Percentiles rank a stretch among this genome's conserved stretches.
These are phyloP conservation scores for Danionella cerebrum DNA, from an alignment of 2,113 vertebrate genomes.

Conservation along the genomic window DNA sequence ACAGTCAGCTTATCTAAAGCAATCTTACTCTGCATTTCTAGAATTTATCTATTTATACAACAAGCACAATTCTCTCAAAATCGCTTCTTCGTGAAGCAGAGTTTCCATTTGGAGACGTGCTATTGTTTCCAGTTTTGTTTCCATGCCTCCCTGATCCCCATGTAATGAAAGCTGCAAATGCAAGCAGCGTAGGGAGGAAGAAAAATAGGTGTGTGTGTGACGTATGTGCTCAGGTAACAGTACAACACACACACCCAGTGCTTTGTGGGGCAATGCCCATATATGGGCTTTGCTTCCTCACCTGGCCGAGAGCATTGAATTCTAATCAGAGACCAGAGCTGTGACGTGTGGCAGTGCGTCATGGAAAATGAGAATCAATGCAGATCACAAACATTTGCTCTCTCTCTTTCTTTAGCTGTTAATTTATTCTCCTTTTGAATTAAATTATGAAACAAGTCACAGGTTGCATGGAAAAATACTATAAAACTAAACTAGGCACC, in stretches of 20 bases:
- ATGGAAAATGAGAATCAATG: conserved; percentile 65
- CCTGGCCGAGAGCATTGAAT: conserved; percentile 57
- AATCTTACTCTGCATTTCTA: conserved; percentile 22
- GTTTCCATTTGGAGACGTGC: conserved; percentile 1
- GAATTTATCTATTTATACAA: conserved; percentile 53
- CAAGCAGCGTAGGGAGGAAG: conserved; percentile 4
- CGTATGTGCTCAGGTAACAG: conserved; percentile 40
- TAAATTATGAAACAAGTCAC: neutral
- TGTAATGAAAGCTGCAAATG: conserved; percentile 29
- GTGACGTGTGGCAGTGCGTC: conserved; percentile 52
- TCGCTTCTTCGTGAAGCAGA: conserved; percentile 30
- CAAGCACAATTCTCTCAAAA: conserved; percentile 44
- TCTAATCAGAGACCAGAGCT: conserved; percentile 49
- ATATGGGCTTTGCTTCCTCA: conserved; percentile 66
- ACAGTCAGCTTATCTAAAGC: conserved; percentile 29
- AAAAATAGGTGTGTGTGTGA: conserved; percentile 29
- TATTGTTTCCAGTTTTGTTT: neutral
- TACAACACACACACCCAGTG: conserved; percentile 55
- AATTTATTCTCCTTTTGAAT: neutral
- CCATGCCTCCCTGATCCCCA: conserved; percentile 29
- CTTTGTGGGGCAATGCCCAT: conserved; percentile 53
- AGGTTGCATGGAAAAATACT: neutral
- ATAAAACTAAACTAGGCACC: neutral
- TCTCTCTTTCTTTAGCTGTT: neutral
- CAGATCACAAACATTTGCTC: neutral